These are phyloP conservation scores for Drosophila arizonae DNA, from an alignment of 1,140 invertebrate species.

Conservation along the genomic window DNA sequence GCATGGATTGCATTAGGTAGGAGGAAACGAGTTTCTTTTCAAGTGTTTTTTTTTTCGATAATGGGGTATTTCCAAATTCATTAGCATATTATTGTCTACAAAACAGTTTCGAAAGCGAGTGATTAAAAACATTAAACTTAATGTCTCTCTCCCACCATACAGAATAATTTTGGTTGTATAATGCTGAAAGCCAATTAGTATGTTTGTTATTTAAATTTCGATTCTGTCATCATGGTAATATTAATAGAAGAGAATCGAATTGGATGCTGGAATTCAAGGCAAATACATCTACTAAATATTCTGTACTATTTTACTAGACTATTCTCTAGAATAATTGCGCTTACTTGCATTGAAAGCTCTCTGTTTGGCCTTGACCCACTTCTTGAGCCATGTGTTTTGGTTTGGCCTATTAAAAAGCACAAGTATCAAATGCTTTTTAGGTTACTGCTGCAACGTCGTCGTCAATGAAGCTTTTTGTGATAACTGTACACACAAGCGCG, in stretches of 20 bases:
- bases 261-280: no score
- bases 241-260: no score
- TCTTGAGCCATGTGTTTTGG: slow-evolving; percentile 35
- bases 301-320: no score
- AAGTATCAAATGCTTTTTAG: slow-evolving; percentile 39
- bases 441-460: slow-evolving; percentile 23
- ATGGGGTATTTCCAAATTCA: slow-evolving; percentile 38
- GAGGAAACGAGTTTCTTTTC: slow-evolving; percentile 47
- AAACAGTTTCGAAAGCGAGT: slow-evolving; percentile 9
- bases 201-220: background rate
- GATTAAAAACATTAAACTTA: slow-evolving; percentile 5
- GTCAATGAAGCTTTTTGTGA: slow-evolving; percentile 39
- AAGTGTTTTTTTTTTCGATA: slow-evolving; percentile 1
- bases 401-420: slow-evolving; percentile 47
- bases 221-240: background rate
- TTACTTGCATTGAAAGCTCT: slow-evolving; percentile 37
- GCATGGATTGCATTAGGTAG: slow-evolving; percentile 32
- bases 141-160: background rate
- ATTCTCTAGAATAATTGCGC: background rate
- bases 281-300: no score
- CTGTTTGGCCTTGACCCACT: slow-evolving; percentile 71
- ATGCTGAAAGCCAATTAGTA: background rate
- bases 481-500: slow-evolving; percentile 28
- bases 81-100: slow-evolving; percentile 38
- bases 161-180: slow-evolving; percentile 17